Evolutionary conservation across 37 sponge, comb jelly and placozoan species (phyloP).

Genomic region (Aphrocallistes beatrix): DNA sequence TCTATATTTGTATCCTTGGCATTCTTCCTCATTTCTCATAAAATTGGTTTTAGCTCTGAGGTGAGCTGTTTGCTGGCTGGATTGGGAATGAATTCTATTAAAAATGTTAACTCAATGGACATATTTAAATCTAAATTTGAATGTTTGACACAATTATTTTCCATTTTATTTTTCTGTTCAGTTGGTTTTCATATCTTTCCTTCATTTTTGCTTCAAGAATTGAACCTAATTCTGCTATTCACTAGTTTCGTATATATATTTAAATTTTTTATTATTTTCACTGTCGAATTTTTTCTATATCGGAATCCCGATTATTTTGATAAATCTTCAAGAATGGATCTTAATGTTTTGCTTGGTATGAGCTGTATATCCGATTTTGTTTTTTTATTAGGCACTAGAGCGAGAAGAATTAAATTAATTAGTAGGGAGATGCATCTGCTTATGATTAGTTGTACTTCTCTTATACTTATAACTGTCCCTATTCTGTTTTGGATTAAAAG

Average conservation of each 20-base stretch:
- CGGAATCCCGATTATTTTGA: not conserved
- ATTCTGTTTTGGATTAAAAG: not conserved
- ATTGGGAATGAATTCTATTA: not conserved
- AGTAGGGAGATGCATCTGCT: not conserved
- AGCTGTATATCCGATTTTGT: slow-evolving; percentile 3
- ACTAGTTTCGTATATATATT: not conserved
- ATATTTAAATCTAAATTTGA: not conserved
- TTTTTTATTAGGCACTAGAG: not conserved
- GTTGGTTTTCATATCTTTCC: not conserved
- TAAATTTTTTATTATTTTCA: not conserved
- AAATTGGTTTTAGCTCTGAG: not conserved
- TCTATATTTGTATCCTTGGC: not conserved
- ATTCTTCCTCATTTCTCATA: not conserved
- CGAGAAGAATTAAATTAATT: not conserved
- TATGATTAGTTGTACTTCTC: not conserved
- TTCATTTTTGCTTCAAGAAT: not conserved
- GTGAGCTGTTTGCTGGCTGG: not conserved
- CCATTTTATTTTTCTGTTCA: not conserved
- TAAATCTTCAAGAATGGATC: not conserved
- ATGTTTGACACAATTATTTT: not conserved
- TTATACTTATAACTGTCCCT: not conserved
- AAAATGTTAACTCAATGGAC: not conserved
- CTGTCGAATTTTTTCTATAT: not conserved
- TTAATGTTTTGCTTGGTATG: not conserved
- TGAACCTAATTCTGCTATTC: not conserved